Base-by-base conservation (phyloP, 2,113 vertebrate species). In the Cyanoramphus novaezelandiae region DNA sequence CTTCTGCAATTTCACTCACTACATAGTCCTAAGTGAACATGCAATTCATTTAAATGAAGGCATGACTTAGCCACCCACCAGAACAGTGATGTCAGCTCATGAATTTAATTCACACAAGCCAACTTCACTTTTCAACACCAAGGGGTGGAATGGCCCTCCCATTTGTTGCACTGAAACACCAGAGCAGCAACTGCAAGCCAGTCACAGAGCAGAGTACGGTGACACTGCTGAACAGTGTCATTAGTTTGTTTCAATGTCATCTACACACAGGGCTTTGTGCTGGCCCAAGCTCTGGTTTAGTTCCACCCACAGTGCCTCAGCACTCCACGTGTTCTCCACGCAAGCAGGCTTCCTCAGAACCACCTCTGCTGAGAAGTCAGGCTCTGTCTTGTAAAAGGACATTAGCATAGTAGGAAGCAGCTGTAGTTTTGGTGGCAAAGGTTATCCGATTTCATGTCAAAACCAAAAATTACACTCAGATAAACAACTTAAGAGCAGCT, bases 401-500 rank as follows among this genome's bases (percentile, higher is more conserved):
- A 77, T 60, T 81, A 74, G 80, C 94, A 93, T 35, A 94, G 55
- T 20, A 94, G 88, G 94, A 97, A 97, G 50, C 86, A 94, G 90
- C 88, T 82, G 57, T 76, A 82, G 67, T 20, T 77, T 74, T 80
- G 41, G 82, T 86, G 86, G 49, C 88, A 90, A 83, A 46, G 82
- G 72, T 92, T 80, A 86, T 33, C 46, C 75, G 15, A 12, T 72
- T 84, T 53, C 75, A 64, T 31, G 28, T 47, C 53, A 77, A 52
- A 88, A 24, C 39, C 39, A 78, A 72, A 82, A 90, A 65, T 21
- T 69, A n/a, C 35, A 31, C n/a, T 80, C 28, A 14, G 47, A 43
- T 25, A 46, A 84, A 6, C n/a, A 46, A 76, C 29, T 63, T 62
- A 19, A 31, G 39, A 75, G 23, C 33, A 59, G 68, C 65, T 91